Evolutionary conservation across 2,888 invertebrate species (phyloP).

Genomic region (Tromatobia lineatoria): DNA sequence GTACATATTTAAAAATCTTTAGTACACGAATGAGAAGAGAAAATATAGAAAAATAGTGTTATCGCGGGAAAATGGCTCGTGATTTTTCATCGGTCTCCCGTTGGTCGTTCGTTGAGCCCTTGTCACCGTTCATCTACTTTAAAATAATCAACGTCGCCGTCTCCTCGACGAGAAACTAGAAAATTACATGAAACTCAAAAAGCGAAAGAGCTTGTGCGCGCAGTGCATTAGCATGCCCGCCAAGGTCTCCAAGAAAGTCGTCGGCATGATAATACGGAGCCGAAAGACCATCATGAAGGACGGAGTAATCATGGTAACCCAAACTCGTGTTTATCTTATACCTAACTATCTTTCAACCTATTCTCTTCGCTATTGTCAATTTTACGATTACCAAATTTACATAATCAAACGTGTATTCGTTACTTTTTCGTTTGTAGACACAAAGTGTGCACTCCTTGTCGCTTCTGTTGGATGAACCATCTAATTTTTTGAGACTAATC

Average conservation of each 20-base stretch:
- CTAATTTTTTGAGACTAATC: not conserved
- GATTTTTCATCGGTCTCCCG: constrained; percentile 41
- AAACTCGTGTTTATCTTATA: constrained; percentile 73
- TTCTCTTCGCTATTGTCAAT: not conserved
- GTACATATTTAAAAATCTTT: not conserved
- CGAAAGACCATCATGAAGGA: constrained; percentile 95
- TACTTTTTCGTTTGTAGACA: not conserved
- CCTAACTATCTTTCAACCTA: not conserved
- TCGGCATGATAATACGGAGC: constrained; percentile 95
- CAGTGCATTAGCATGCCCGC: constrained; percentile 88
- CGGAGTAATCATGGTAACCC: constrained; percentile 93
- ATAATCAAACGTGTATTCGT: not conserved
- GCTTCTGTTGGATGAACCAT: too few relatives aligned
- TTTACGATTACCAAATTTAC: not conserved
- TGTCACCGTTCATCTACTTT: constrained; percentile 17
- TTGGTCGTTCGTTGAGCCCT: constrained; percentile 18
- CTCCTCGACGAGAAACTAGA: constrained; percentile 30
- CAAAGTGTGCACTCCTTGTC: not conserved
- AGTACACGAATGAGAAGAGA: not conserved
- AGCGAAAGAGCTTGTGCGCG: constrained; percentile 85
- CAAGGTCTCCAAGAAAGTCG: constrained; percentile 93
- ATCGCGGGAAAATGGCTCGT: constrained; percentile 63
- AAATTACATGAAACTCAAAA: constrained; percentile 84
- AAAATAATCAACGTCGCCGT: not conserved
- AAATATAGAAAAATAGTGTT: constrained; percentile 31